Evolutionary conservation across 2,113 vertebrate species (phyloP).

Genomic region (Carassius auratus): DNA sequence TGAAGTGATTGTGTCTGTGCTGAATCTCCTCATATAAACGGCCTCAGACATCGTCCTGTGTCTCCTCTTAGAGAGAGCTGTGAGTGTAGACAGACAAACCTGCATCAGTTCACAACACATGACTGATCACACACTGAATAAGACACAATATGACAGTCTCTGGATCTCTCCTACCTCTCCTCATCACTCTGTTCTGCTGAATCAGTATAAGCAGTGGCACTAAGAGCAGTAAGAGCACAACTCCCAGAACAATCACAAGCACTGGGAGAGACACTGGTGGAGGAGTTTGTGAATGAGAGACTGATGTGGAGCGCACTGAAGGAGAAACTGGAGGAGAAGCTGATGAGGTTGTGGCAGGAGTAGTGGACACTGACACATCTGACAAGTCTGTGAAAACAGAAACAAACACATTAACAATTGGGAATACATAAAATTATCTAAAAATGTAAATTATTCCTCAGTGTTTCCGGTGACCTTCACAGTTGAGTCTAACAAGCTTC

Average conservation of each 20-base stretch:
- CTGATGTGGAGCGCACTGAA: neutral
- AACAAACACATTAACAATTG: no score
- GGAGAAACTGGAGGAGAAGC: neutral
- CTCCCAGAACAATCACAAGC: neutral
- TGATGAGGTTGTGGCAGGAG: neutral
- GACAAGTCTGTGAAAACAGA: no score
- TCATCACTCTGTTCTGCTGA: constrained; percentile 11
- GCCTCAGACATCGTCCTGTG: neutral
- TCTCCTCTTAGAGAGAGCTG: constrained; percentile 32
- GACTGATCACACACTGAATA: constrained; percentile 15
- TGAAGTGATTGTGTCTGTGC: constrained; percentile 26
- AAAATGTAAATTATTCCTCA: no score
- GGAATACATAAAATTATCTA: no score
- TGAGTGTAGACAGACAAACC: constrained; percentile 5
- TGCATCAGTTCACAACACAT: neutral
- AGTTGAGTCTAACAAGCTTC: no score
- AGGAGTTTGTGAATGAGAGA: no score
- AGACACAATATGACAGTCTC: neutral
- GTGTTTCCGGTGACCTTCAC: no score
- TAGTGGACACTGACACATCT: neutral
- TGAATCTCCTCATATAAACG: constrained; percentile 33
- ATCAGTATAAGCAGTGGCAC: constrained; percentile 11
- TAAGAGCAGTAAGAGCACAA: neutral
- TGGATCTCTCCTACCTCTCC: constrained; percentile 30
- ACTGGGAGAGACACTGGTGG: no score